Evolutionary conservation across 2,113 vertebrate species (phyloP).

Genomic region (Otus sunia): DNA sequence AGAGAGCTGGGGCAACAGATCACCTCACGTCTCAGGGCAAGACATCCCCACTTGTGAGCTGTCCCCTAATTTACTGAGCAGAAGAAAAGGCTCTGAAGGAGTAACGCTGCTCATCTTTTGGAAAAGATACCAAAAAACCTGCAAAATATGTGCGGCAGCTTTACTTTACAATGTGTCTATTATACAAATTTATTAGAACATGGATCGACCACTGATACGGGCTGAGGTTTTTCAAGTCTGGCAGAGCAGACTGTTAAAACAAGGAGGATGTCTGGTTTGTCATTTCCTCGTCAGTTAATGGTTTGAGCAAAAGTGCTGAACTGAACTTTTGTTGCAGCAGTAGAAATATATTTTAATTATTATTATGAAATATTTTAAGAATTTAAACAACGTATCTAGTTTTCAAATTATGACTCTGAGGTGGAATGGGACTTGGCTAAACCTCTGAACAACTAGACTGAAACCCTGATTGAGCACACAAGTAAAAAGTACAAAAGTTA

Average conservation of each 20-base stretch:
- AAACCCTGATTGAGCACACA: background rate
- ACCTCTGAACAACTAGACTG: background rate
- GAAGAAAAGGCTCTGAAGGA: background rate
- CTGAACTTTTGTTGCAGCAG: background rate
- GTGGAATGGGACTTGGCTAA: background rate
- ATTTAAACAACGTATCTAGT: background rate
- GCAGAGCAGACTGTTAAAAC: background rate
- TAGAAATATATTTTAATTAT: background rate
- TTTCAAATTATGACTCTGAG: background rate
- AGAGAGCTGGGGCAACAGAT: background rate
- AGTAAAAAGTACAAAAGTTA: too few relatives aligned
- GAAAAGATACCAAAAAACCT: background rate
- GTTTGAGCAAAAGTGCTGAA: background rate
- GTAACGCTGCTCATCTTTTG: background rate
- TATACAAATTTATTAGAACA: too few relatives aligned
- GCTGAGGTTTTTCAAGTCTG: background rate
- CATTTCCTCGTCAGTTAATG: background rate
- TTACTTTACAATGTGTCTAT: background rate
- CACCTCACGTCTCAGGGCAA: background rate
- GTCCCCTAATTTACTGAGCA: background rate
- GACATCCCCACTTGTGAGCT: background rate
- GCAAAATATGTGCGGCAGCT: too few relatives aligned
- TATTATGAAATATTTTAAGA: background rate
- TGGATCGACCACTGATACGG: background rate
- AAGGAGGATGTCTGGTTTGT: background rate